Percentiles rank a stretch among this genome's conserved stretches.
phyloP scores from a whole-genome alignment of 2,888 invertebrate genomes.

The Arctia plantaginis region DNA sequence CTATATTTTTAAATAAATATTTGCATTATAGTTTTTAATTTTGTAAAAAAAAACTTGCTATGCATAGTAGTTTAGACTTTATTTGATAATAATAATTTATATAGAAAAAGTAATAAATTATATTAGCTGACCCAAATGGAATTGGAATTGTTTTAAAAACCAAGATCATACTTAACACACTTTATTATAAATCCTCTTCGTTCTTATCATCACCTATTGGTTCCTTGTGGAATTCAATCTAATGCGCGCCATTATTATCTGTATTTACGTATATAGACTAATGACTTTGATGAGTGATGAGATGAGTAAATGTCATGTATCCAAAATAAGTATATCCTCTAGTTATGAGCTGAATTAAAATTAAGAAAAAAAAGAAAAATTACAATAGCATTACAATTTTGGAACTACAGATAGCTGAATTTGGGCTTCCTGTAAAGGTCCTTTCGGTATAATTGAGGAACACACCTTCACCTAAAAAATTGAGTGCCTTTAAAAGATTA shows the following conservation, averaged over 20 bases:
- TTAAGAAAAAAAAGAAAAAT: neutral
- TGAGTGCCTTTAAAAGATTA: neutral
- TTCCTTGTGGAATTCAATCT: neutral
- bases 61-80: neutral
- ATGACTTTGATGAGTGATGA: no score
- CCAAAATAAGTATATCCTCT: neutral
- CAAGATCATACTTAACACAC: neutral
- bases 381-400: neutral
- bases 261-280: neutral
- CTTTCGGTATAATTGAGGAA: neutral
- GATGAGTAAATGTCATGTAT: neutral
- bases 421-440: conserved; percentile 5
- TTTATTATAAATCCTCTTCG: neutral
- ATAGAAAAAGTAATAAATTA: neutral
- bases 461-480: neutral
- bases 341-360: neutral
- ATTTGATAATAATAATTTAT: neutral
- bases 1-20: conserved; percentile 1
- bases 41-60: neutral
- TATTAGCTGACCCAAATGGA: no score
- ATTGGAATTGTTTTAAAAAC: neutral
- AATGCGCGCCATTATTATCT: neutral
- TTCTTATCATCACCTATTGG: neutral
- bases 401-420: neutral
- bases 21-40: neutral